Evolutionary conservation across 2,113 vertebrate genomes (phyloP).

Genomic region (Callopanchax toddi): DNA sequence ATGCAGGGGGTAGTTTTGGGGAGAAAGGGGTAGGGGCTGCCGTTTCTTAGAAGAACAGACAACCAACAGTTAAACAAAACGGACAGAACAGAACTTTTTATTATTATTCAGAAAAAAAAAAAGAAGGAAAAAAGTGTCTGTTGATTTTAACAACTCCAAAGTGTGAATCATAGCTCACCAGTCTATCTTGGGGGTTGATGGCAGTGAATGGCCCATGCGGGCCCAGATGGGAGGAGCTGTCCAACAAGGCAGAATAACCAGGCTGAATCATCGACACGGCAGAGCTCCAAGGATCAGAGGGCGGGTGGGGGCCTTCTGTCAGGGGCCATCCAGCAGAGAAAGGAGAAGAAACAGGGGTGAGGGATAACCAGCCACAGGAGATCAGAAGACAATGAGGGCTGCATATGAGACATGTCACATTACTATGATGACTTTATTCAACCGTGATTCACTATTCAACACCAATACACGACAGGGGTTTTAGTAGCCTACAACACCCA

Average conservation of each 20-base stretch:
- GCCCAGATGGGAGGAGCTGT: conserved; percentile 85
- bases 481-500: conserved; percentile 17
- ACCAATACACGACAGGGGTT: conserved; percentile 11
- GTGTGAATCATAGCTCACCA: conserved; percentile 78
- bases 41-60: conserved; percentile 62
- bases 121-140: too few relatives aligned
- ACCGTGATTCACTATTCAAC: conserved; percentile 44
- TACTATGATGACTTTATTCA: conserved; percentile 68
- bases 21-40: conserved; percentile 73
- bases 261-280: conserved; percentile 86
- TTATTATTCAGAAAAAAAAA: conserved; percentile 23
- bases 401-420: conserved; percentile 72
- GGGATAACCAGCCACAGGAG: conserved; percentile 54
- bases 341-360: conserved; percentile 23
- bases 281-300: conserved; percentile 87
- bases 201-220: conserved; percentile 84
- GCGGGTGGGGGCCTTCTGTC: conserved; percentile 78
- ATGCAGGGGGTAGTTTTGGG: conserved; percentile 90
- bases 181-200: conserved; percentile 91
- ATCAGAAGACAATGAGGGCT: conserved; percentile 61
- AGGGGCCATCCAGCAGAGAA: conserved; percentile 42
- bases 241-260: conserved; percentile 86
- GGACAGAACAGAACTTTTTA: conserved; percentile 15
- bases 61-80: conserved; percentile 7
- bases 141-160: conserved; percentile 6